phyloP scores from a whole-genome alignment of 2,888 invertebrate species.

The Macrosiphum euphorbiae region DNA sequence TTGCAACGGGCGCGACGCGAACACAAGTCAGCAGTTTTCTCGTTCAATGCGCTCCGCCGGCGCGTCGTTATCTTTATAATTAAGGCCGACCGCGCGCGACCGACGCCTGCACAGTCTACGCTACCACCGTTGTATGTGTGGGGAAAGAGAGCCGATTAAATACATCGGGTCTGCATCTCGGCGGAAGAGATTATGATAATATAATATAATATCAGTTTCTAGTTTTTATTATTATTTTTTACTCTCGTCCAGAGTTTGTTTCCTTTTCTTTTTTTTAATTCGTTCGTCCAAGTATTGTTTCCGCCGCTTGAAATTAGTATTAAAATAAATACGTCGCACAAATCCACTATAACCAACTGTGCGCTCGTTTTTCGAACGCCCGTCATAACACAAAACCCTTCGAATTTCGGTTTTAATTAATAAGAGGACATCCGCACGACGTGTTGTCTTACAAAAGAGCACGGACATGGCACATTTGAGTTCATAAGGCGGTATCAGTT shows the following conservation, averaged over 20 bases:
- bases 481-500: neutral
- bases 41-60: constrained; percentile 37
- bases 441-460: neutral
- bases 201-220: neutral
- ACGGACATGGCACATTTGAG: neutral
- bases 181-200: neutral
- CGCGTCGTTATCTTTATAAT: constrained; percentile 55
- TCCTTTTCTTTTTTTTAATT: neutral
- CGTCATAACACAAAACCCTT: neutral
- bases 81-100: constrained; percentile 22
- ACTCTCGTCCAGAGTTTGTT: too few species aligned
- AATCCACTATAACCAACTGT: neutral
- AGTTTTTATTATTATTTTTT: neutral
- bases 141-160: constrained; percentile 30
- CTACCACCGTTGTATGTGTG: neutral
- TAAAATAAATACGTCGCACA: neutral
- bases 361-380: neutral
- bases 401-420: neutral
- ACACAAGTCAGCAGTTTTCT: constrained; percentile 61
- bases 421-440: neutral
- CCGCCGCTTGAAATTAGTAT: neutral
- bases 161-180: neutral
- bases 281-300: neutral
- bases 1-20: constrained; percentile 15
- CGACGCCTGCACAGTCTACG: neutral